These are phyloP conservation scores for Aphelenchoides besseyi DNA, from an alignment of 1,140 invertebrate genomes.

Conservation along the genomic window DNA sequence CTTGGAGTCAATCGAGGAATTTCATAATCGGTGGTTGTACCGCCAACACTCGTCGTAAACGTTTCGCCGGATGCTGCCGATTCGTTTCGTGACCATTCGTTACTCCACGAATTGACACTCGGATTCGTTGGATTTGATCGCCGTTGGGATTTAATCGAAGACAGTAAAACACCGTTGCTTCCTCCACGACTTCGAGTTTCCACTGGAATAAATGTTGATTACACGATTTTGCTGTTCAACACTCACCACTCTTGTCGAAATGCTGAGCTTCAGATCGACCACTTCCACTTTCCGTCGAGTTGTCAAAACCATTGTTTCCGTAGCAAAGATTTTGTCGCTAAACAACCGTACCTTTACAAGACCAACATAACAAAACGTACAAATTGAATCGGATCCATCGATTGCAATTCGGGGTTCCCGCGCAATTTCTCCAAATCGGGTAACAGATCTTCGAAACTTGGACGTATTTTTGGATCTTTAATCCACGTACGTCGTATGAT, in stretches of 20 bases:
- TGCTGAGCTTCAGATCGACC: conserved; percentile 1
- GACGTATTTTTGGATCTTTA: conserved; percentile 32
- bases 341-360: conserved; percentile 17
- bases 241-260: conserved; percentile 28
- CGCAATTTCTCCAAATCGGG: conserved; percentile 34
- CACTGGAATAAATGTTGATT: too few relatives aligned
- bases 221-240: too few relatives aligned
- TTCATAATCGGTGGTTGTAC: background rate
- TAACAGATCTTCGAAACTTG: conserved; percentile 36
- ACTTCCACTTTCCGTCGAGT: conserved; percentile 20
- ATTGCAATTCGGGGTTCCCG: conserved; percentile 31
- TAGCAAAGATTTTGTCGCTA: conserved; percentile 3
- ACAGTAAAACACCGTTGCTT: background rate
- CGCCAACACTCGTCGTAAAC: background rate
- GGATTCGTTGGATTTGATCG: conserved; percentile 9
- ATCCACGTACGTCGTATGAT: conserved; percentile 36
- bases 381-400: background rate
- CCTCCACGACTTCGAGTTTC: background rate
- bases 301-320: conserved; percentile 32
- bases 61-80: background rate
- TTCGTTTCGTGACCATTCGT: background rate
- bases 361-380: conserved; percentile 5
- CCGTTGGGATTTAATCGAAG: background rate
- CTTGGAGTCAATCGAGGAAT: background rate
- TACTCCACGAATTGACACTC: too few relatives aligned